Percentiles rank a stretch among this genome's conserved stretches.
phyloP scores from a whole-genome alignment of 2,113 vertebrate genomes.

The Saguinus imperator region DNA sequence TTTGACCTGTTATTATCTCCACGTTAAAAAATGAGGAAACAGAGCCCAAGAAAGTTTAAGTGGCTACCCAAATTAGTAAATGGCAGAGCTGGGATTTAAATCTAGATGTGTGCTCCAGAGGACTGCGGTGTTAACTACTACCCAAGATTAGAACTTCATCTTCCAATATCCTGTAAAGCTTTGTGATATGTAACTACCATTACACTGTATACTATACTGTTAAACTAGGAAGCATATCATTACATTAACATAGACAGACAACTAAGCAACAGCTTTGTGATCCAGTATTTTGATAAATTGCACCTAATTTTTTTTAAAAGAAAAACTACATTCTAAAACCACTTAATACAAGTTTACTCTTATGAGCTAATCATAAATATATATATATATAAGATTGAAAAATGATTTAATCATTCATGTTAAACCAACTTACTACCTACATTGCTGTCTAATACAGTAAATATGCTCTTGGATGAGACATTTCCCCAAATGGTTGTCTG shows the following conservation, averaged over 20 bases:
- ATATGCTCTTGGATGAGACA: not conserved
- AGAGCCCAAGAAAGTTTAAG: not conserved
- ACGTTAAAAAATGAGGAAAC: not conserved
- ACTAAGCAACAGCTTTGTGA: not conserved
- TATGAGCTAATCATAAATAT: not conserved
- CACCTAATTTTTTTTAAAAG: not conserved
- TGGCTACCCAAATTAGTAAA: not conserved
- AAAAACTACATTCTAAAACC: not conserved
- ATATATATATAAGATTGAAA: not conserved
- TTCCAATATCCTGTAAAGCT: not conserved
- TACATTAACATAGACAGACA: not conserved
- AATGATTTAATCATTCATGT: not conserved
- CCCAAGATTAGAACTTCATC: not conserved
- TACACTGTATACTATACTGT: not conserved
- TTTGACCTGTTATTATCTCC: not conserved
- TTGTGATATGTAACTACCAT: not conserved
- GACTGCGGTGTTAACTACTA: not conserved
- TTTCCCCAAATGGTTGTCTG: not conserved
- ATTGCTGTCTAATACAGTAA: not conserved
- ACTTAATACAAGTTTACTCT: not conserved
- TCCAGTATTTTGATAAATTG: not conserved
- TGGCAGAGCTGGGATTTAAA: not conserved
- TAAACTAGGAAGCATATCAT: not conserved
- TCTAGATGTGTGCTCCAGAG: not conserved
- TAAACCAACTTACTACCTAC: not conserved